Evolutionary conservation across 2,797 vertebrate genomes (phyloP), one percentile per base, ranked within the genome.

Genomic region (Manis javanica): DNA sequence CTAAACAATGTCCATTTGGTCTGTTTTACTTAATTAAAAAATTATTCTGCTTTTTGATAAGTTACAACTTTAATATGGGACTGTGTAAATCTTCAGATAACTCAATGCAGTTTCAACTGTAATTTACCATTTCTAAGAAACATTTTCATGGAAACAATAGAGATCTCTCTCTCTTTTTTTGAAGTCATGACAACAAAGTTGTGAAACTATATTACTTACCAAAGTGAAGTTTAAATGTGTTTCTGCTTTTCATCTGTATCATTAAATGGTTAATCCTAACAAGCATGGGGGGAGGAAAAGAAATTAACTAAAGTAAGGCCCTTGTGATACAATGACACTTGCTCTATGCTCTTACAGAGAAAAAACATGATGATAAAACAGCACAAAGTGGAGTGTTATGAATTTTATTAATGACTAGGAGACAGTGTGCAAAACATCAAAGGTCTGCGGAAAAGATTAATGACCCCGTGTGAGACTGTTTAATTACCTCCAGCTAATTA

Each of bases 401-500:
- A 99, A 99, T 99, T 99, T 99, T 99, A 99, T 99, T 99, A 99
- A 99, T 99, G 99, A 99, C 99, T 99, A 99, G 99, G 99, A 99
- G 99, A 99, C 99, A 99, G 99, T 99, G 99, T 99, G 99, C 99
- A 99, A 99, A 99, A 99, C 99, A 99, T 99, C 99, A 99, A 99
- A 99, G 99, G 99, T 99, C 99, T 99, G 98, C 98, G 97, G 99
- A 99, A 99, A 99, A 99, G 99, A 99, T 99, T 99, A 99, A 99
- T 99, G 99, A 99, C 99, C 99, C 99, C 98, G 98, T 99, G 99
- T 99, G 99, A 99, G 99, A 99, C 99, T 99, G 99, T 99, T 99
- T 99, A 99, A 99, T 99, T 99, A 99, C 99, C 99, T 99, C 99
- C 98, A 99, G 99, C 99, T 99, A 99, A 99, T 99, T 99, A 99